A percentile compares a stretch with the other conserved stretches of the same genome.
These are phyloP conservation scores for Myopa testacea DNA, from an alignment of 2,888 invertebrate genomes.

Conservation along the genomic window DNA sequence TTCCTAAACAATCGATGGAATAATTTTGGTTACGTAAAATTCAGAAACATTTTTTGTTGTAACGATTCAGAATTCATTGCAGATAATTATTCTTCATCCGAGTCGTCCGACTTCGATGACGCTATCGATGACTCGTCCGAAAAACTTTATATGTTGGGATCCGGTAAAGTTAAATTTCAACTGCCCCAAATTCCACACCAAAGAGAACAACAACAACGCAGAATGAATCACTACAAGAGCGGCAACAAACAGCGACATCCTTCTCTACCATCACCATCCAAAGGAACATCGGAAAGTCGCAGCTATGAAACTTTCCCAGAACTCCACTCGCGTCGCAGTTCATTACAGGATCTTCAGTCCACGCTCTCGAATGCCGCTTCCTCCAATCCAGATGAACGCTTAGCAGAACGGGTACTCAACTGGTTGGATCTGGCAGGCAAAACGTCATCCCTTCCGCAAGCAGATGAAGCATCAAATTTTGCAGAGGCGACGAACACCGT, in stretches of 20 bases:
- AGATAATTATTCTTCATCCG: neutral
- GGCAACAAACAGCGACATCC: neutral
- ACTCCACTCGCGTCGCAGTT: constrained; percentile 57
- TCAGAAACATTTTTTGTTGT: neutral
- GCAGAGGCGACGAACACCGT: constrained; percentile 38
- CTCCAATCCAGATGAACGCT: constrained; percentile 64
- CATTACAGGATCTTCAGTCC: constrained; percentile 57
- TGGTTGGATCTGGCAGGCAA: constrained; percentile 83
- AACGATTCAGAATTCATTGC: neutral
- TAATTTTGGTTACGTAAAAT: no score
- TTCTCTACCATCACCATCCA: constrained; percentile 3
- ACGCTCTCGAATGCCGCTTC: constrained; percentile 38
- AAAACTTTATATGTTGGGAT: constrained; percentile 27
- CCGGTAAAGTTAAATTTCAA: constrained; percentile 33
- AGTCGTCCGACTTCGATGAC: neutral
- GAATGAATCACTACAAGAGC: neutral
- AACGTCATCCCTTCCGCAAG: constrained; percentile 52
- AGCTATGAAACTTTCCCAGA: constrained; percentile 44
- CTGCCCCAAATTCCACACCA: constrained; percentile 15
- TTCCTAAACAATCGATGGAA: no score
- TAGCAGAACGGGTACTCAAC: constrained; percentile 80
- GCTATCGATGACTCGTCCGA: constrained; percentile 11
- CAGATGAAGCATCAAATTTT: constrained; percentile 44
- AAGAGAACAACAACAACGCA: neutral
- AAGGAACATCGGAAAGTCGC: constrained; percentile 34